These are phyloP conservation scores for Microplitis manilae DNA, from an alignment of 2,888 invertebrate genomes.

Conservation along the genomic window DNA sequence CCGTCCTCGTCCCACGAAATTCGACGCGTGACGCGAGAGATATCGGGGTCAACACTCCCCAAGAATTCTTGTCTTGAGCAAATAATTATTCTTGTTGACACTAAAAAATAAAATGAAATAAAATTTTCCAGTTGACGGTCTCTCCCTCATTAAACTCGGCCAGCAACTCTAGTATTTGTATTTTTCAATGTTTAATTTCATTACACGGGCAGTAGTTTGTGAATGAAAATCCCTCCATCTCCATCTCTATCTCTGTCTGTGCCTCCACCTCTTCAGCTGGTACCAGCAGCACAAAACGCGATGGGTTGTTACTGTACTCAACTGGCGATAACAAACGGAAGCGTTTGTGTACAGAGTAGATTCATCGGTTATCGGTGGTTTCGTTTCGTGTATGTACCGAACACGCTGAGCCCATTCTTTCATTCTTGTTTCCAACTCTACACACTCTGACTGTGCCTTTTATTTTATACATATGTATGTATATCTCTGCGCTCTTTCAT, in stretches of 20 bases:
- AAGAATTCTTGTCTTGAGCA: slow-evolving; percentile 42
- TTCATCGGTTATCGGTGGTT: slow-evolving; percentile 53
- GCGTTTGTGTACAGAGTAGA: slow-evolving; percentile 59
- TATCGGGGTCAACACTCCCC: slow-evolving; percentile 42
- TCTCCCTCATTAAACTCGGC: not conserved
- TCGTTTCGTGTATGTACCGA: slow-evolving; percentile 45
- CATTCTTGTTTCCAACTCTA: not conserved
- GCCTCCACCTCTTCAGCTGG: not conserved
- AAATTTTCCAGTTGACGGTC: slow-evolving; percentile 11
- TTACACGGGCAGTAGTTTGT: not conserved
- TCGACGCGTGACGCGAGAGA: slow-evolving; percentile 33
- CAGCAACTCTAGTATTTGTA: not conserved
- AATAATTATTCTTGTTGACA: slow-evolving; percentile 28
- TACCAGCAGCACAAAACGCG: not conserved
- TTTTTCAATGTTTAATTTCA: not conserved
- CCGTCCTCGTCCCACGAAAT: slow-evolving; percentile 37
- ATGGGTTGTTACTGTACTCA: slow-evolving; percentile 10
- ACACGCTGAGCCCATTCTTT: slow-evolving; percentile 15
- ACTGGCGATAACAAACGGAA: slow-evolving; percentile 53
- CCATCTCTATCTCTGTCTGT: not conserved
- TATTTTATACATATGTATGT: not conserved
- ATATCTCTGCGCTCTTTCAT: not conserved
- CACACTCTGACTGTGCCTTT: not conserved
- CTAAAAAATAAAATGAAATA: slow-evolving; percentile 20
- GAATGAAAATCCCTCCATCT: not conserved